phyloP scores from a whole-genome alignment of 2,113 vertebrate species.

The Odontophorus gujanensis region DNA sequence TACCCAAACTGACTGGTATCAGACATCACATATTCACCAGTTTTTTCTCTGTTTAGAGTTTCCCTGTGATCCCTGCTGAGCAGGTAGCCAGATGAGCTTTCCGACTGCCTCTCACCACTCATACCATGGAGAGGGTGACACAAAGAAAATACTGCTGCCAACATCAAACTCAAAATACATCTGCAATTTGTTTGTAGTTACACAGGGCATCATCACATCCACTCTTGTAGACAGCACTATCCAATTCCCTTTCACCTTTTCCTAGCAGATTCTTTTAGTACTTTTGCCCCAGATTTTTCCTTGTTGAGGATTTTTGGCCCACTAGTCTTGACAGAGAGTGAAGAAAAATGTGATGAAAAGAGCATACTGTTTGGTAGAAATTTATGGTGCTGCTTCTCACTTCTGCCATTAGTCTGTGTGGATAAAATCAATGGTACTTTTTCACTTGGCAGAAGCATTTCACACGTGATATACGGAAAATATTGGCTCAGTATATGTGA shows the following conservation, averaged over 20 bases:
- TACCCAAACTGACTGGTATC: background rate
- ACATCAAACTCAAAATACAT: rapidly evolving
- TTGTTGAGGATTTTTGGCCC: background rate
- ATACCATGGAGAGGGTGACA: background rate
- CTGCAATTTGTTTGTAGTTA: background rate
- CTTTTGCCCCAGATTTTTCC: background rate
- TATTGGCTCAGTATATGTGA: background rate
- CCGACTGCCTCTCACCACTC: background rate
- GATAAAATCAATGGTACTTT: conserved; percentile 41
- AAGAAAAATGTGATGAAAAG: background rate
- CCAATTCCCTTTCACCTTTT: background rate
- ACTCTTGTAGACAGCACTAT: background rate
- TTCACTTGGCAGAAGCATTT: conserved; percentile 16
- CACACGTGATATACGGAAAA: background rate
- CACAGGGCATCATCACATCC: background rate
- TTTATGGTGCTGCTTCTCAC: conserved; percentile 2
- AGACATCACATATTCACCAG: background rate
- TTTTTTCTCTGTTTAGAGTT: background rate
- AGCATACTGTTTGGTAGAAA: background rate
- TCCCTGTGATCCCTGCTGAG: background rate
- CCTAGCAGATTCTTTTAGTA: background rate
- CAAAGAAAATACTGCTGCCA: background rate
- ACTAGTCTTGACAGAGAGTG: background rate
- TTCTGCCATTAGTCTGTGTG: background rate
- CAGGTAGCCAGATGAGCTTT: background rate